These are phyloP conservation scores for Cerastis leucographa DNA, from an alignment of 2,888 invertebrate species.

Conservation along the genomic window DNA sequence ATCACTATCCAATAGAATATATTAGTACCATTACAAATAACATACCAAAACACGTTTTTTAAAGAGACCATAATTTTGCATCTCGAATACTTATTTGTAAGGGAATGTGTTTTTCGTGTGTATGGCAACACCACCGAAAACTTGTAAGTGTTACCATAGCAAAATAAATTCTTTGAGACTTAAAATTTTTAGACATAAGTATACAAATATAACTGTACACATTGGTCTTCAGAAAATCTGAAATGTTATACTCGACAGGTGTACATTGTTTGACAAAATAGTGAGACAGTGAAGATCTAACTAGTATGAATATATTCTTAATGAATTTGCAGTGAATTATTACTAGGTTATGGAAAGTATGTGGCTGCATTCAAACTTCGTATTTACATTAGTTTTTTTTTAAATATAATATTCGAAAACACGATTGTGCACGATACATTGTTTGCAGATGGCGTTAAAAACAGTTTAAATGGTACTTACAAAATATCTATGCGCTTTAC, in stretches of 20 bases:
- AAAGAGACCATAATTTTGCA: conserved; percentile 42
- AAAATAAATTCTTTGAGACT: conserved; percentile 5
- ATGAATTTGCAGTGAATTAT: not conserved
- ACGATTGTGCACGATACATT: conserved; percentile 28
- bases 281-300: not conserved
- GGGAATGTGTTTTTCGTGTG: conserved; percentile 41
- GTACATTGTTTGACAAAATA: not conserved
- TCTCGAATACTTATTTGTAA: conserved; percentile 24
- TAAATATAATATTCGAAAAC: conserved; percentile 20
- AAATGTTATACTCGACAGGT: not conserved
- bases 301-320: not conserved
- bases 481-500: conserved; percentile 43
- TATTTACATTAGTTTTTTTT: not conserved
- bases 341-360: not conserved
- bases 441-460: conserved; percentile 19
- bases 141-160: conserved; percentile 8
- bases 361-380: not conserved
- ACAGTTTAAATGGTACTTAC: conserved; percentile 28
- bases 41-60: conserved; percentile 7
- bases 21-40: conserved; percentile 37
- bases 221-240: not conserved
- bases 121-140: conserved; percentile 13
- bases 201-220: not conserved
- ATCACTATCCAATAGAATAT: conserved; percentile 33
- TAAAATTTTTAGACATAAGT: conserved; percentile 8